Base-by-base conservation (phyloP, 2,888 invertebrate genomes). In the Dione juno region DNA sequence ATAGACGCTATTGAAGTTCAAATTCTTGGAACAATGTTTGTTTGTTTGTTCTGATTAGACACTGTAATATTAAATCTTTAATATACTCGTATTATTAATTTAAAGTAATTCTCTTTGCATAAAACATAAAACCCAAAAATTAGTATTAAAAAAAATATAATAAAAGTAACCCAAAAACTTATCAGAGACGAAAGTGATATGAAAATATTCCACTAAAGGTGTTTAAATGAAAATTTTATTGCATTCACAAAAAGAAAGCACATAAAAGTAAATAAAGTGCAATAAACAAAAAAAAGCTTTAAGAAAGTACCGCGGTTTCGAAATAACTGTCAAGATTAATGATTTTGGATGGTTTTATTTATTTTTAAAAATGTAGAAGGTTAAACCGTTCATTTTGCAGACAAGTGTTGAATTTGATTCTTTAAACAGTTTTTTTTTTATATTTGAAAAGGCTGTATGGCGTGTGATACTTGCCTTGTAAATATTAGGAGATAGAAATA, bases 201-300 rank as follows among this genome's bases (percentile, higher is more conserved):
- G n/a, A 35, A 28, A 35, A 54, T 54, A n/a, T n/a, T 10, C 8
- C 6, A 37, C 10, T 35, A 37, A 35, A n/a, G 8, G 13, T 6
- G 11, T 3, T 21, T 14, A 13, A 52, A 21, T 14, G 40, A 40
- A 58, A 45, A 19, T 58, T 16, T 14, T 54, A 48, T 59, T 54
- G 28, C 69, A 53, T 35, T 57, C 52, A 59, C 52, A 61, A 61
- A 61, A 61, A 52, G 68, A 68, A 68, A 71, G 65, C 63, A 50
- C 37, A 16, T 19, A 37, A 64, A 71, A 71, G 67, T 53, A 65
- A 71, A 71, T 71, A 59, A 67, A 67, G 21, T 37, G 48, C 50
- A 50, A 59, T 59, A 67, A 67, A 67, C 59, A 40, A 67, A 63
- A 61, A 67, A 67, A 54, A 64, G 54, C 63, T 35, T 67, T 58